Base-by-base conservation (phyloP, 2,888 invertebrate species). In the Tenthredo livida region DNA sequence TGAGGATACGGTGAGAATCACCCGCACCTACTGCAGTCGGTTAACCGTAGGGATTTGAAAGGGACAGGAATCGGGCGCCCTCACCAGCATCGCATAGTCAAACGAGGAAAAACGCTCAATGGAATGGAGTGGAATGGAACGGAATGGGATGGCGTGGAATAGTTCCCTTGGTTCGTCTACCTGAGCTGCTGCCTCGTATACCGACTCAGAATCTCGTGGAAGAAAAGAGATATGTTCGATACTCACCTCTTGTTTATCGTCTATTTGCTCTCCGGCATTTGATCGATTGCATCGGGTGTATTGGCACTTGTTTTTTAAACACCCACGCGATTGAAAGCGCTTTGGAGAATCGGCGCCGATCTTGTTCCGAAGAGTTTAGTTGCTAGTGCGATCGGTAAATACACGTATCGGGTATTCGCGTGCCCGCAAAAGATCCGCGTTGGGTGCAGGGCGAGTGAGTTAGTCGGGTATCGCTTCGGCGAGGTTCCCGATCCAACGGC, bases 11-110 rank as follows among this genome's bases (percentile, higher is more conserved):
- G 47, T 47, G 25, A 47, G 29, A 50, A 77, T 54, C 47, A 77
- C 25, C 54, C n/a, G 29, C 67, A 67, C 33, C n/a, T 33, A 25
- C 67, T 29, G 33, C 67, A 33, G 17, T 12, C 33, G 33, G 15
- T 5, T 33, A 33, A 21, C 37, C 17, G n/a, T 12, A 12, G 17
- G n/a, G 47, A 50, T 77, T 54, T 77, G 50, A 77, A 77, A 77
- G 54, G 77, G 77, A 54, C 21, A 43, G 54, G 77, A 77, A 77
- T 73, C 12, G 77, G 77, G 77, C 33, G 47, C 75, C 37, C 70
- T 37, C 70, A 4, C n/a, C n/a, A 17, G 33, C 70, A 33, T 40
- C 70, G 70, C 25, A 33, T 10, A 15, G 29, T 77, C 50, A 37
- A 77, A 77, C 47, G 29, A 29, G 33, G 77, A 77, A 77, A 54